A percentile compares a stretch with the other conserved stretches of the same genome.
These are phyloP conservation scores for Emydocephalus ijimae DNA, from an alignment of 2,113 vertebrate species.

Conservation along the genomic window DNA sequence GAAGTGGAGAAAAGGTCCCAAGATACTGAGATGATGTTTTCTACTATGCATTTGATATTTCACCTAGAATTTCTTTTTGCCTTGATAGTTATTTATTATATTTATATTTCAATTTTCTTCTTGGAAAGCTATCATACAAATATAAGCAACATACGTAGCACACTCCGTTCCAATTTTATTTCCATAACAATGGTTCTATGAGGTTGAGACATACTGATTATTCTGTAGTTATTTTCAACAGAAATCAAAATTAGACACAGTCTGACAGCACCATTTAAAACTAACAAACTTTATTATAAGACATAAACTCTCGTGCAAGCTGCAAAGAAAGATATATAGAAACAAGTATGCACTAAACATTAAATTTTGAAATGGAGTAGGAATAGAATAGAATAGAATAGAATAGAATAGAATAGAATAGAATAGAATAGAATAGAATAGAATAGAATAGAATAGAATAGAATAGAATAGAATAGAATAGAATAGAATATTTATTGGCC, in stretches of 20 bases:
- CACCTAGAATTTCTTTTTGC: background rate
- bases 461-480: background rate
- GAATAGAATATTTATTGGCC: background rate
- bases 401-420: background rate
- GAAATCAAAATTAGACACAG: background rate
- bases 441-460: background rate
- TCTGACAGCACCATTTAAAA: background rate
- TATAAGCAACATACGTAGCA: background rate
- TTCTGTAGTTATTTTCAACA: background rate
- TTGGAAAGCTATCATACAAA: background rate
- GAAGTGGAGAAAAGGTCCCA: background rate
- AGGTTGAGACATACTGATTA: background rate
- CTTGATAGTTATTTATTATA: background rate
- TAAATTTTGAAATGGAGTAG: background rate
- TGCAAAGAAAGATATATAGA: background rate
- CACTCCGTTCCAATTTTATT: background rate
- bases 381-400: background rate
- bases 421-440: background rate
- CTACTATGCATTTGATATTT: background rate
- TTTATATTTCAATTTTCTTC: background rate
- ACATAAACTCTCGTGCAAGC: background rate
- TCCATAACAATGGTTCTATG: background rate
- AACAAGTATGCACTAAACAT: background rate
- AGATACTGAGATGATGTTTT: background rate
- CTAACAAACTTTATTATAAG: background rate